phyloP scores from a whole-genome alignment of 2,113 vertebrate genomes.

The Malaclemys terrapin region DNA sequence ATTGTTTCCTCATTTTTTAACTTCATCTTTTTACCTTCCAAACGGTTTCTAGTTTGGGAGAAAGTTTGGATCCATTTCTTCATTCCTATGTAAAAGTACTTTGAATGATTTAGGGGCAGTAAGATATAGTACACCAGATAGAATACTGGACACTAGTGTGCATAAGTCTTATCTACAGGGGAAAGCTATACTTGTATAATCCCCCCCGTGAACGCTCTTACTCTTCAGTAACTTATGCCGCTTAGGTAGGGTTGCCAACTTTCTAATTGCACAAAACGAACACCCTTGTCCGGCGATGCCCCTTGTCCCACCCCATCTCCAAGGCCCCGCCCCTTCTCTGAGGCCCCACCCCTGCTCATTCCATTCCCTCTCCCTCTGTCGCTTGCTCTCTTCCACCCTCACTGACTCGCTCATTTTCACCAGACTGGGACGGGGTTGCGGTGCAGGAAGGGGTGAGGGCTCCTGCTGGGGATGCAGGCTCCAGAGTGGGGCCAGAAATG shows the following conservation, averaged over 20 bases:
- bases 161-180: slow-evolving; percentile 19
- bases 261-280: no score
- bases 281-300: no score
- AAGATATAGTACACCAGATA: neutral
- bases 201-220: neutral
- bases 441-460: no score
- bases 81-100: neutral
- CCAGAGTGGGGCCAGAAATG: no score
- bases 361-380: no score
- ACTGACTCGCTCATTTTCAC: no score
- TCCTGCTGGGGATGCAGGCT: no score
- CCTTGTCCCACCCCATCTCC: no score
- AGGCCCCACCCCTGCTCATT: no score
- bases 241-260: neutral
- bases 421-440: no score
- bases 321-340: no score
- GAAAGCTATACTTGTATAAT: neutral
- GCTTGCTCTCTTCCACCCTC: no score
- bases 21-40: neutral
- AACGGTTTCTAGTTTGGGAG: neutral
- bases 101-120: neutral
- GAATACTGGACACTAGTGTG: neutral
- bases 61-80: neutral
- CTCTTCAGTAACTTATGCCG: neutral
- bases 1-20: neutral